Evolutionary conservation across 2,888 invertebrate species (phyloP), one percentile per base, ranked within the genome.

Genomic region (Metopia argyrocephala): DNA sequence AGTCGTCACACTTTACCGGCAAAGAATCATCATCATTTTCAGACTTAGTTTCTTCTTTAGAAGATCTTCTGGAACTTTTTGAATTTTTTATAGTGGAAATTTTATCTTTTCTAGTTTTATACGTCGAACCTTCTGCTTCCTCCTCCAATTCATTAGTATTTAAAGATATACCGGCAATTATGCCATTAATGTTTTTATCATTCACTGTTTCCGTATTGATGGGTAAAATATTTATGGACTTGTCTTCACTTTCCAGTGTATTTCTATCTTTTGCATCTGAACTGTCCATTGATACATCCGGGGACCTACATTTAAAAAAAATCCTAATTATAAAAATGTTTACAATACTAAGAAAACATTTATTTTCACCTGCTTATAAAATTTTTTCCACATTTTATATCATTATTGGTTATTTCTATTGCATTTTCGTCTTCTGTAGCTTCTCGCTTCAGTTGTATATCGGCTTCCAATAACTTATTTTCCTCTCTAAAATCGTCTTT

Each of bases 1-100:
- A 81, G 7, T 78, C 78, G 45, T 81, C 74, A 62, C 81, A 81
- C 21, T 76, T 71, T 7, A 76, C 79, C n/a, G 76, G 76, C 20
- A 80, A 6, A 48, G 66, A 45, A n/a, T 80, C 68, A 45, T 76
- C 79, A 3, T 70, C 79, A 59, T 65, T 46, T 1, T 54, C 52
- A 0, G 3, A 21, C 38, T 45, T 70, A 12, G 15, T 9, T 28
- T 56, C 52, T 48, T 65, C 21, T 23, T 65, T 31, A 25, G 0
- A 38, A 38, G 0, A n/a, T n/a, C n/a, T 20, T 59, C 28, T 57
- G 23, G 2, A 2, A 27, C 65, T 76, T 46, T 54, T 73, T 9
- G 7, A 0, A 54, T 61, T 73, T 18, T 27, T 76, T n/a, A 28
- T 12, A 25, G 59, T 0, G 38, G 45, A 50, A 20, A 2, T 46